These are phyloP conservation scores for Lutra lutra DNA, from an alignment of 2,797 vertebrate genomes.

Conservation along the genomic window DNA sequence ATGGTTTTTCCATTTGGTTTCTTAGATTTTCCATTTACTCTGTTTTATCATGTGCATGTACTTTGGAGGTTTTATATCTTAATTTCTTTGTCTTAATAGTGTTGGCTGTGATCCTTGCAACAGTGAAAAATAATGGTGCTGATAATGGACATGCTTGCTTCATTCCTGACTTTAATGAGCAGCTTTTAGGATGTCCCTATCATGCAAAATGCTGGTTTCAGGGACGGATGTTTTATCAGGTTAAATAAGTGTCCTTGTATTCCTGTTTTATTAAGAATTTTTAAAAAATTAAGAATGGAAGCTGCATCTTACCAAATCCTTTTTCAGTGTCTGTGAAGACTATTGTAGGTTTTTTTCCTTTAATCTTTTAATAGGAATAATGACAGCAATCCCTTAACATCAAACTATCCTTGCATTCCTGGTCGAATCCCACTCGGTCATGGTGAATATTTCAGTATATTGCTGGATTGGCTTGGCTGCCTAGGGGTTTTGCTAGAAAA, in stretches of 20 bases:
- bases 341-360: background rate
- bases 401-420: constrained; percentile 44
- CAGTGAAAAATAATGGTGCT: background rate
- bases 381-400: background rate
- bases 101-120: background rate
- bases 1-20: background rate
- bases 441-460: background rate
- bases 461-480: background rate
- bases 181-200: background rate
- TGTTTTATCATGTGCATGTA: background rate
- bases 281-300: constrained; percentile 15
- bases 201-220: background rate
- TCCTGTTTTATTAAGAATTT: constrained; percentile 33
- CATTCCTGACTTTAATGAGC: background rate
- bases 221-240: background rate
- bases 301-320: constrained; percentile 36
- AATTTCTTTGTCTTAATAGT: constrained; percentile 44
- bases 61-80: constrained; percentile 24
- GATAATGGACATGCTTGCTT: background rate
- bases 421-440: background rate
- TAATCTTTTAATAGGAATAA: background rate
- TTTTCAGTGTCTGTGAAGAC: background rate
- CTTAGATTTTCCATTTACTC: constrained; percentile 1
- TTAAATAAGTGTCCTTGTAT: constrained; percentile 22
- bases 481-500: background rate